Base-by-base conservation (phyloP, 2,797 vertebrate genomes). In the Onychomys leucogaster region DNA sequence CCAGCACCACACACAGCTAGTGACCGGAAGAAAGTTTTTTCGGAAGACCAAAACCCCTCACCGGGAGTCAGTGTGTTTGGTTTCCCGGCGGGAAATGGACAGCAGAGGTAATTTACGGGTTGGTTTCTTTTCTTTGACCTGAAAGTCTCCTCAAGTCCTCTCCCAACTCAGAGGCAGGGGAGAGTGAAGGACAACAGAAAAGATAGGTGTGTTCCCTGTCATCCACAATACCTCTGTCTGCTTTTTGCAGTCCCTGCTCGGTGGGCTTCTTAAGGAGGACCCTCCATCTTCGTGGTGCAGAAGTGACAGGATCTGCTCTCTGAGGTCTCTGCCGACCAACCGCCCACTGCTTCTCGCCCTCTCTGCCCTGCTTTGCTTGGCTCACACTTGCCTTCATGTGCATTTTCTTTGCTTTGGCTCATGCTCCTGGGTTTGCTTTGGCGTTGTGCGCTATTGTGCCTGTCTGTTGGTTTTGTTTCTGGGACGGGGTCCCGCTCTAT, bases 221-320 rank as follows among this genome's bases (percentile, higher is more conserved):
- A 3, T 43, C 59, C 29, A 3, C 29, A 37, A 32, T 10, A 61
- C 61, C 29, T 11, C 41, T 17, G 34, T 85, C 61, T 25, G 27
- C 59, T 84, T 11, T n/a, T 11, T n/a, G 43, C 43, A 25, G 32
- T 46, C 55, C 21, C 43, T 37, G 63, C 7, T 49, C 34, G 6
- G 6, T 69, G 84, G 4, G 0, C 65, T 86, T 89, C 95, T 75
- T 29, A 80, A 93, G 80, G 41, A 43, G 46, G 46, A 12, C 5
- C 29, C 21, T n/a, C 1, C 0, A 2, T 84, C 37, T 52, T 61
- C 17, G 5, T 34, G 29, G 43, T 14, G 21, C 43, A 2, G 0
- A 25, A 27, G 55, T 0, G 46, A 63, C 5, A 19, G 32, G 43
- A 65, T 17, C 32, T 43, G 19, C 49, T 49, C 3, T 37, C 61